Evolutionary conservation across 1,140 invertebrate genomes (phyloP).

Genomic region (Spodoptera litura): DNA sequence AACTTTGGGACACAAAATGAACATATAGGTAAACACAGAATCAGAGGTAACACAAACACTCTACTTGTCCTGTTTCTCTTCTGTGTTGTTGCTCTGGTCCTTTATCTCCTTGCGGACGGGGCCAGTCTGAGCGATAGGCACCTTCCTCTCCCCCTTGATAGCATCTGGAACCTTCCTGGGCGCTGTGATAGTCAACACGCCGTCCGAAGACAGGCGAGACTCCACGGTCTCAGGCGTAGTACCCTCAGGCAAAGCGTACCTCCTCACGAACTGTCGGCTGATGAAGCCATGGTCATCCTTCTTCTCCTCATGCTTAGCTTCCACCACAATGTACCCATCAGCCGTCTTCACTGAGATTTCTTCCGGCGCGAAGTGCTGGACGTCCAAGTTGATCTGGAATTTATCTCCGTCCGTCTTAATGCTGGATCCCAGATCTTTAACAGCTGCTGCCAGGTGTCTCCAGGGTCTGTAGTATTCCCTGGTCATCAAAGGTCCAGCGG

Average conservation of each 20-base stretch:
- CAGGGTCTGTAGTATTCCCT: conserved; percentile 86
- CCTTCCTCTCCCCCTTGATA: conserved; percentile 86
- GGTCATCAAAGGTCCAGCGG: conserved; percentile 62
- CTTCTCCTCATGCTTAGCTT: conserved; percentile 90
- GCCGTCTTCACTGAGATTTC: conserved; percentile 92
- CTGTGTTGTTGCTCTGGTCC: conserved; percentile 68
- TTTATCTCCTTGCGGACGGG: conserved; percentile 82
- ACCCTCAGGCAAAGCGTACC: conserved; percentile 88
- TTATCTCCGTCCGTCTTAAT: conserved; percentile 78
- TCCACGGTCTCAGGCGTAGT: conserved; percentile 90
- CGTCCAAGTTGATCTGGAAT: conserved; percentile 89
- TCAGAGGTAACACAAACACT: not conserved
- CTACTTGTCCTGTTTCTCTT: conserved; percentile 49
- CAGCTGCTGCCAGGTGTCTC: conserved; percentile 73
- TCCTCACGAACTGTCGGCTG: conserved; percentile 87
- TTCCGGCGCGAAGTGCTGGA: conserved; percentile 91
- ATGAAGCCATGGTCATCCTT: conserved; percentile 87
- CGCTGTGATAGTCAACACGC: conserved; percentile 75
- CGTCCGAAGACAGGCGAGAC: conserved; percentile 89
- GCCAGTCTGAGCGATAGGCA: conserved; percentile 89
- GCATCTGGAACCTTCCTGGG: conserved; percentile 87
- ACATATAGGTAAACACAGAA: not conserved
- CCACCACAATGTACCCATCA: conserved; percentile 89
- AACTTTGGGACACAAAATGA: not conserved
- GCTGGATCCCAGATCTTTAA: conserved; percentile 71